phyloP scores from a whole-genome alignment of 2,797 vertebrate species.

The Clamator glandarius region DNA sequence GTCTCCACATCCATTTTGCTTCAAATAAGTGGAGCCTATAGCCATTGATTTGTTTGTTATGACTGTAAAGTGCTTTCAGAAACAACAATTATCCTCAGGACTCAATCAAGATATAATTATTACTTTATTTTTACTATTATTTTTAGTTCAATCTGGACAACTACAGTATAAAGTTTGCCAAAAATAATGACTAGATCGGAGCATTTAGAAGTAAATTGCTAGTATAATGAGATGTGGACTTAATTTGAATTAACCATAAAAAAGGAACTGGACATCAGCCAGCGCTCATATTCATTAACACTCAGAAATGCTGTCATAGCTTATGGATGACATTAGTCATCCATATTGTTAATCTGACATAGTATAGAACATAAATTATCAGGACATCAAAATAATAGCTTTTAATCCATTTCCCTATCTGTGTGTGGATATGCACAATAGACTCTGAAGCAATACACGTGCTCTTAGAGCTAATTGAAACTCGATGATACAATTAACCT shows the following conservation, averaged over 20 bases:
- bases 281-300: conserved; percentile 74
- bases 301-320: conserved; percentile 70
- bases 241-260: conserved; percentile 71
- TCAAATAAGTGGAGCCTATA: background rate
- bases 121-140: conserved; percentile 25
- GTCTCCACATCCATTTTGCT: background rate
- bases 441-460: conserved; percentile 72
- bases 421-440: conserved; percentile 78
- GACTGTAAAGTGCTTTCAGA: background rate
- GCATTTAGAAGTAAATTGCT: conserved; percentile 64
- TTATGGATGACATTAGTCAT: conserved; percentile 79
- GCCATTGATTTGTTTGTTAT: background rate
- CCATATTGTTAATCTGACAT: conserved; percentile 80
- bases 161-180: conserved; percentile 40
- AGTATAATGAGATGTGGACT: conserved; percentile 66
- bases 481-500: conserved; percentile 81
- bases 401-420: conserved; percentile 74
- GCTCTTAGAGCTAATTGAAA: conserved; percentile 82
- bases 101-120: background rate
- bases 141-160: conserved; percentile 14
- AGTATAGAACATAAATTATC: conserved; percentile 79
- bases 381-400: conserved; percentile 82
- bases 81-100: conserved; percentile 6
- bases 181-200: conserved; percentile 42
- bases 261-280: conserved; percentile 67